phyloP scores from a whole-genome alignment of 2,888 invertebrate species.

The Rotaria magnacalcarata region DNA sequence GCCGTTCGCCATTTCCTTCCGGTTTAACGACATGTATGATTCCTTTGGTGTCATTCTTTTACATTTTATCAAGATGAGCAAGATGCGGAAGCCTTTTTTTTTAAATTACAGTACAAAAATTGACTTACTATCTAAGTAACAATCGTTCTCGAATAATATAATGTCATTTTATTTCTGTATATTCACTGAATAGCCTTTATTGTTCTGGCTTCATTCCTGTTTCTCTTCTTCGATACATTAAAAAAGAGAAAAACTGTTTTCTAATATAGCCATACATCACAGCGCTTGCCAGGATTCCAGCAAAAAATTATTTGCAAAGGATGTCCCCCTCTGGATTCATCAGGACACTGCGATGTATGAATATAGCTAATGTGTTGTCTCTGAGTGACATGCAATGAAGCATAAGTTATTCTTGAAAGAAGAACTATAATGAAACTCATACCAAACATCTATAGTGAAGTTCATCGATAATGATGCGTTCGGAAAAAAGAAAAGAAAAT shows the following conservation, averaged over 20 bases:
- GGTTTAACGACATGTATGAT: not conserved
- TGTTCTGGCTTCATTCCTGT: not conserved
- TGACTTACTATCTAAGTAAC: not conserved
- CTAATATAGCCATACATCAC: too few relatives aligned
- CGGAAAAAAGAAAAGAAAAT: not conserved
- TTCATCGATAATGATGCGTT: conserved; percentile 13
- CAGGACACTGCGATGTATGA: too few relatives aligned
- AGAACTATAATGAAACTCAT: not conserved
- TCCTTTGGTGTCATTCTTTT: not conserved
- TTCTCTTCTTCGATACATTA: not conserved
- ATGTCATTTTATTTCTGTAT: not conserved
- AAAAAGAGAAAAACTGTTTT: not conserved
- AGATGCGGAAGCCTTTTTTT: not conserved
- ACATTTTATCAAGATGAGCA: not conserved
- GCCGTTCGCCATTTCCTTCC: not conserved
- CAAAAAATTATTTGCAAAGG: too few relatives aligned
- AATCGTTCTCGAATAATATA: not conserved
- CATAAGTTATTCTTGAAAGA: not conserved
- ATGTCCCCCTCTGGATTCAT: too few relatives aligned
- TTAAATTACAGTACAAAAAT: not conserved
- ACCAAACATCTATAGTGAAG: not conserved
- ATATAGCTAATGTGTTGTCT: not conserved
- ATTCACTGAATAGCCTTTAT: not conserved
- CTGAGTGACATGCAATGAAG: not conserved
- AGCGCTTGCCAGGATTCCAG: too few relatives aligned